These are phyloP conservation scores for Barbus barbus DNA, from an alignment of 2,113 vertebrate genomes.

Conservation along the genomic window DNA sequence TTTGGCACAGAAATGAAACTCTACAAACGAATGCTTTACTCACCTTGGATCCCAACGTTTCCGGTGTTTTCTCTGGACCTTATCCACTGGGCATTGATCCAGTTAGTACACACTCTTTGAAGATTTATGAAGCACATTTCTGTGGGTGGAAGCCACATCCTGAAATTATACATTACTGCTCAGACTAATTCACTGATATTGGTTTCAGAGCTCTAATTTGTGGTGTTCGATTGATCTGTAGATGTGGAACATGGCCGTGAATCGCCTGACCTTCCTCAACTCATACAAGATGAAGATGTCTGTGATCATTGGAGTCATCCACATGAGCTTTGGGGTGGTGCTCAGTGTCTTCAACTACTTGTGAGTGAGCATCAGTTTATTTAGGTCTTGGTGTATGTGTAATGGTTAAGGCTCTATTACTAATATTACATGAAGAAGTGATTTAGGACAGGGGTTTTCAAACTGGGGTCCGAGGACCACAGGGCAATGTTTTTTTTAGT, in stretches of 20 bases:
- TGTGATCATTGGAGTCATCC: conserved; percentile 88
- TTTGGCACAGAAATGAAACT: conserved; percentile 72
- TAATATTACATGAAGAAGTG: neutral
- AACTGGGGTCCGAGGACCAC: neutral
- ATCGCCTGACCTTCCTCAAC: conserved; percentile 94
- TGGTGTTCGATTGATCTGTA: conserved; percentile 36
- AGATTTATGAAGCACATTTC: neutral
- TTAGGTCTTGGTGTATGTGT: neutral
- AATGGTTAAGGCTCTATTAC: no score
- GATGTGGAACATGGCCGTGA: conserved; percentile 97
- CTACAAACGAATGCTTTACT: conserved; percentile 74
- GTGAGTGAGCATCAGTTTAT: conserved; percentile 77
- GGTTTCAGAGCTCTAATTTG: neutral
- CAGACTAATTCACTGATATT: neutral
- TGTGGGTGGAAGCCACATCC: neutral
- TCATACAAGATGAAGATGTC: conserved; percentile 99
- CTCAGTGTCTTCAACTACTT: conserved; percentile 93
- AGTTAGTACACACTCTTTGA: conserved; percentile 72
- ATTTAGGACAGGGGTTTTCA: neutral
- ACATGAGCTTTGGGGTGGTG: conserved; percentile 94
- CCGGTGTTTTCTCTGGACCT: conserved; percentile 87
- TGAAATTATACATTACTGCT: neutral
- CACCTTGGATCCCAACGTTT: conserved; percentile 86
- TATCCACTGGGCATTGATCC: conserved; percentile 97
- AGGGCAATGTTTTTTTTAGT: neutral